Evolutionary conservation across 2,797 vertebrate species (phyloP).

Genomic region (Coluber constrictor): DNA sequence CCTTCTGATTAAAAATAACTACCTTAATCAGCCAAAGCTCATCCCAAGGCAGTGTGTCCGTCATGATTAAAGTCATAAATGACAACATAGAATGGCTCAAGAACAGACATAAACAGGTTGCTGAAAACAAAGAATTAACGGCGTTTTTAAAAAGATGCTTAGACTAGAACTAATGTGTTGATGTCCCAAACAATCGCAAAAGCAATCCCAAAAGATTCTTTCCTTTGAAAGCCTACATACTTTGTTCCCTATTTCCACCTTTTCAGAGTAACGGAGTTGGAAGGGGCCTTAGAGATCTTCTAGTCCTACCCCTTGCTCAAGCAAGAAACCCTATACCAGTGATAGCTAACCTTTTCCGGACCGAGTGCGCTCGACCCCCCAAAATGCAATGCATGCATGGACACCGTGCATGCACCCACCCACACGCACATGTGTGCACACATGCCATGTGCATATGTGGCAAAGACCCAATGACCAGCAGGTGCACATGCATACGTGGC

Average conservation of each 20-base stretch:
- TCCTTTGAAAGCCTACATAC: neutral
- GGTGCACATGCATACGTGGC: accelerated
- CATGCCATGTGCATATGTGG: too few relatives aligned
- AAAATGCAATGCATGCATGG: too few relatives aligned
- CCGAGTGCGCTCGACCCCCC: too few relatives aligned
- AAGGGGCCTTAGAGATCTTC: neutral
- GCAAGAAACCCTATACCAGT: neutral
- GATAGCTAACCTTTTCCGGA: too few relatives aligned
- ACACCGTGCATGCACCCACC: too few relatives aligned
- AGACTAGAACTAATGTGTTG: neutral
- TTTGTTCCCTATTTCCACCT: neutral
- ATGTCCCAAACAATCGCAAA: neutral
- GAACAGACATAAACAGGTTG: neutral
- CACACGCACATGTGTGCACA: too few relatives aligned
- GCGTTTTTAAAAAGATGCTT: neutral
- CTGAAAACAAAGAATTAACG: neutral
- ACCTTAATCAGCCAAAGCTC: neutral
- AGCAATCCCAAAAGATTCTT: neutral
- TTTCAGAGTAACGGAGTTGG: neutral
- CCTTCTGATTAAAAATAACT: neutral
- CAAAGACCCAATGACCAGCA: too few relatives aligned
- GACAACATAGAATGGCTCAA: neutral
- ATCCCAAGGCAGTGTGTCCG: neutral
- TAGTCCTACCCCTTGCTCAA: neutral
- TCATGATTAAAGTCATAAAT: neutral